A percentile compares a stretch with the other conserved stretches of the same genome.
Conservation (phyloP, 2,797 vertebrate genomes). For the Etheostoma nigrum region DNA sequence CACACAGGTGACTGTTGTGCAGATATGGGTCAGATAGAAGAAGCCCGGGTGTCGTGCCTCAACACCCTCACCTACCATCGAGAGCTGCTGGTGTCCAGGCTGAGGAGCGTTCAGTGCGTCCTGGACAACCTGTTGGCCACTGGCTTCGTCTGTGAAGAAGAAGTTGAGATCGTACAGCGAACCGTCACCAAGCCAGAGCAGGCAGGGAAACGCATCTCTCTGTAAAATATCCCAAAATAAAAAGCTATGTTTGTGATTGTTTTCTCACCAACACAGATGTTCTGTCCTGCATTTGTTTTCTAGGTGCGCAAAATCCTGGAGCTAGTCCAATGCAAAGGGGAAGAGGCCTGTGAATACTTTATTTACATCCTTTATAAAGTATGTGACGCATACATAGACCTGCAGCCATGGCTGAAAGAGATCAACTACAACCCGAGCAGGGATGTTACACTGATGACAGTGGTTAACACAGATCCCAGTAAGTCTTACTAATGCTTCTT, state of each 20-base stretch:
- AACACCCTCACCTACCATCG: conserved; percentile 85
- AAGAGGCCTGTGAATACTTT: conserved; percentile 92
- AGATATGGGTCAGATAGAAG: conserved; percentile 44
- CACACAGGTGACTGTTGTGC: conserved; percentile 34
- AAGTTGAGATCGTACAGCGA: conserved; percentile 89
- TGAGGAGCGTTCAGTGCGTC: conserved; percentile 90
- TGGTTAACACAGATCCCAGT: conserved; percentile 96
- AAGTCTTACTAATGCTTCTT: conserved; percentile 44
- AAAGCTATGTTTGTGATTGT: neutral
- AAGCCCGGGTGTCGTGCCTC: conserved; percentile 40
- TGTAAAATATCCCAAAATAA: neutral
- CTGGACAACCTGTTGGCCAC: conserved; percentile 89
- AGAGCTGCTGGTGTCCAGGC: conserved; percentile 88
- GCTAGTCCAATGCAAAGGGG: conserved; percentile 94
- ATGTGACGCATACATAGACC: conserved; percentile 90
- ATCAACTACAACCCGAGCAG: conserved; percentile 87
- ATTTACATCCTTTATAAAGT: conserved; percentile 88
- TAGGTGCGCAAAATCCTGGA: conserved; percentile 95
- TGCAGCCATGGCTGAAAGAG: conserved; percentile 90
- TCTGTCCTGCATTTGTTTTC: neutral
- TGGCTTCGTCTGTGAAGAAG: conserved; percentile 91
- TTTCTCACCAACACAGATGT: neutral
- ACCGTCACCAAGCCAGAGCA: conserved; percentile 89
- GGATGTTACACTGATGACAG: conserved; percentile 76
- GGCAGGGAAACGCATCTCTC: conserved; percentile 74